Percentiles rank a stretch among this genome's conserved stretches.
phyloP scores from a whole-genome alignment of 2,888 invertebrate genomes.

The Lasioglossum oenotherae region DNA sequence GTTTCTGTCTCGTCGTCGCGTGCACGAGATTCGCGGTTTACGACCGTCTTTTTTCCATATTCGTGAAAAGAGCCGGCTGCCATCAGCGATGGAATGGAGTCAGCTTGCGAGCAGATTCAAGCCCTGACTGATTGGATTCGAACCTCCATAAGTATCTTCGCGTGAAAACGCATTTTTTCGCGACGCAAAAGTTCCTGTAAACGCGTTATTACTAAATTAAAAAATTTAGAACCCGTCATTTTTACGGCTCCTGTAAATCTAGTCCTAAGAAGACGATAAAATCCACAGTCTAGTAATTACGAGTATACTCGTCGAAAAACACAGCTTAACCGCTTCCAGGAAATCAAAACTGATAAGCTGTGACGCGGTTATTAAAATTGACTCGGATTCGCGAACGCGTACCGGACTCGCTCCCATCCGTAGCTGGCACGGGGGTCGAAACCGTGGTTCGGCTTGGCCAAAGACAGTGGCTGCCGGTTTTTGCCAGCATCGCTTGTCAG shows the following conservation, averaged over 20 bases:
- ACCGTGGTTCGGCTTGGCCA: not conserved
- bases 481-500: constrained; percentile 1
- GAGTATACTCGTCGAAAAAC: too few species aligned
- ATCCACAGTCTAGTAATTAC: not conserved
- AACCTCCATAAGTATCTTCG: not conserved
- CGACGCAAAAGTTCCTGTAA: too few species aligned
- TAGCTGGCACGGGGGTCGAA: not conserved
- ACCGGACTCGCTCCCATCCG: not conserved
- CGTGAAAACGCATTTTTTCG: not conserved
- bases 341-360: not conserved
- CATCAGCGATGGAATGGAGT: not conserved
- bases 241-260: too few species aligned
- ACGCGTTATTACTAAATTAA: too few species aligned
- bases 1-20: constrained; percentile 25
- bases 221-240: too few species aligned
- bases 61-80: constrained; percentile 25
- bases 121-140: not conserved
- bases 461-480: not conserved
- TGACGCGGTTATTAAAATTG: not conserved
- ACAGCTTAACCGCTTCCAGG: not conserved
- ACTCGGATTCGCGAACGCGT: not conserved
- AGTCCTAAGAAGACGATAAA: too few species aligned
- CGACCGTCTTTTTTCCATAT: constrained; percentile 11
- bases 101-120: not conserved
- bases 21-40: constrained; percentile 40